A percentile compares a stretch with the other conserved stretches of the same genome.
Evolutionary conservation across 2,113 vertebrate genomes (phyloP).

Genomic region (Pungitius pungitius): DNA sequence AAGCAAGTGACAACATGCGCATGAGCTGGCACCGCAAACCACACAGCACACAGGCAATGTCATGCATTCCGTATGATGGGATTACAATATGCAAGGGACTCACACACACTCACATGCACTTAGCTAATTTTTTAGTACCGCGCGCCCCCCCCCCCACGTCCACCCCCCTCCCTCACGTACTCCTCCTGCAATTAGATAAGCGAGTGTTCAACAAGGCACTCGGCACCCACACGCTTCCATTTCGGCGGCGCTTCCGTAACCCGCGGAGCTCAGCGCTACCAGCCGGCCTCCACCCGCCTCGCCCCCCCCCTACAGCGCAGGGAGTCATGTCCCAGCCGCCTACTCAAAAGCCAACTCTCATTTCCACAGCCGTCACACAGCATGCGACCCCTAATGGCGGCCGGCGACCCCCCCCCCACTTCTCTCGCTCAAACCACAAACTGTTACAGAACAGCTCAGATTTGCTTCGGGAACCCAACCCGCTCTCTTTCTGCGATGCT

Average conservation of each 20-base stretch:
- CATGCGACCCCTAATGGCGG: conserved; percentile 51
- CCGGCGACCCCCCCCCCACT: not conserved
- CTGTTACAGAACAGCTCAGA: conserved; percentile 18
- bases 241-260: conserved; percentile 67
- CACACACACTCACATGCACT: conserved; percentile 4
- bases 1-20: conserved; percentile 21
- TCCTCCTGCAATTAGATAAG: conserved; percentile 70
- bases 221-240: conserved; percentile 72
- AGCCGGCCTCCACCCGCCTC: conserved; percentile 56
- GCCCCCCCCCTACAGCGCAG: too few relatives aligned
- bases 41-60: conserved; percentile 56
- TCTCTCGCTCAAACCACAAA: conserved; percentile 6
- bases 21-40: conserved; percentile 11
- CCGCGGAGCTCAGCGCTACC: conserved; percentile 34
- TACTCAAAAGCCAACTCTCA: conserved; percentile 33
- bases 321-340: conserved; percentile 25
- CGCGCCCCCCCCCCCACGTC: conserved; percentile 6
- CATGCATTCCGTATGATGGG: conserved; percentile 47
- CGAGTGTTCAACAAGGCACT: conserved; percentile 59
- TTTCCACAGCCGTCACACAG: conserved; percentile 32
- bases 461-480: conserved; percentile 37
- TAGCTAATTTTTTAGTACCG: conserved; percentile 37
- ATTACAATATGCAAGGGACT: conserved; percentile 38
- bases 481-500: conserved; percentile 9
- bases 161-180: conserved; percentile 10